phyloP scores from a whole-genome alignment of 2,797 vertebrate species.

The Aulostomus chinensis region DNA sequence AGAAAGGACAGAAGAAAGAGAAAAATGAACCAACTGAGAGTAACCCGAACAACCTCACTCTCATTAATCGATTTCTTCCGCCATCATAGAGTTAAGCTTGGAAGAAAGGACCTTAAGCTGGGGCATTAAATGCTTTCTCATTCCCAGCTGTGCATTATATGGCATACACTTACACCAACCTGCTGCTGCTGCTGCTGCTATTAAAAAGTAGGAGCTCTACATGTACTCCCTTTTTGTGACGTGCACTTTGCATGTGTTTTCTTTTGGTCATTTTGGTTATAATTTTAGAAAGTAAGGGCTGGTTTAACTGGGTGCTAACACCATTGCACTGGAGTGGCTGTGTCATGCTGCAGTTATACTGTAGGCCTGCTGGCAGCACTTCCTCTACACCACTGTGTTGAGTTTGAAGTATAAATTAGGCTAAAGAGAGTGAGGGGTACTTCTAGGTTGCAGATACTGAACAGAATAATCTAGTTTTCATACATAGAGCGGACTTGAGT shows the following conservation, averaged over 20 bases:
- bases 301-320: not conserved
- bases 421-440: too few relatives aligned
- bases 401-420: too few relatives aligned
- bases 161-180: conserved; percentile 41
- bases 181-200: conserved; percentile 35
- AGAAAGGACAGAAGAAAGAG: conserved; percentile 4
- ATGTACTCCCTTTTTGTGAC: conserved; percentile 5
- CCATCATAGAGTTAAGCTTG: conserved; percentile 17
- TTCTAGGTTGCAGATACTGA: too few relatives aligned
- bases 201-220: conserved; percentile 25
- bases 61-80: conserved; percentile 27
- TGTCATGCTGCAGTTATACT: too few relatives aligned
- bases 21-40: conserved; percentile 5
- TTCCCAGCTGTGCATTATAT: conserved; percentile 60
- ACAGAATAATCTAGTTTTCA: not conserved
- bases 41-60: too few relatives aligned
- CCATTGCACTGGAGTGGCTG: too few relatives aligned
- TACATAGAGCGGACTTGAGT: too few relatives aligned
- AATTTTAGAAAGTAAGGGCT: not conserved
- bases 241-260: too few relatives aligned
- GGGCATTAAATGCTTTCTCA: conserved; percentile 64
- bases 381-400: too few relatives aligned
- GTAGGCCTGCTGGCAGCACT: too few relatives aligned
- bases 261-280: not conserved
- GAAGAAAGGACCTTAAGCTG: conserved; percentile 53